A percentile compares a stretch with the other conserved stretches of the same genome.
Conservation (phyloP, 2,797 vertebrate genomes). For the Chelmon rostratus region DNA sequence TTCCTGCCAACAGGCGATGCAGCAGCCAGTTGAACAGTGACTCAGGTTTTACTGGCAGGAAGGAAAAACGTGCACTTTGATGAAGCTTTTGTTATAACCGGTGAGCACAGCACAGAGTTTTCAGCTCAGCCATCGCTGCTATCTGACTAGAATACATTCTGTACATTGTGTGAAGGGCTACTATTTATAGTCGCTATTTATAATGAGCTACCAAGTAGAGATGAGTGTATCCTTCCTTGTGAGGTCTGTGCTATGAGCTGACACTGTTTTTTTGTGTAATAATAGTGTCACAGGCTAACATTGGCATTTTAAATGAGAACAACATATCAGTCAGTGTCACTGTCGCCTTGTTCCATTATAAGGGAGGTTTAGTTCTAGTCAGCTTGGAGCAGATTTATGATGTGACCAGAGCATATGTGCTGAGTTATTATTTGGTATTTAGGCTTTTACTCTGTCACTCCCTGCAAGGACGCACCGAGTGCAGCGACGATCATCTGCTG, state of each 20-base stretch:
- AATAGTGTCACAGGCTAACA: neutral
- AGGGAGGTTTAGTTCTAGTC: conserved; percentile 12
- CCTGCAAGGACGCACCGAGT: neutral
- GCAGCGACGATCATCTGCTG: neutral
- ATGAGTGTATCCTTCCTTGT: neutral
- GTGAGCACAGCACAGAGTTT: conserved; percentile 10
- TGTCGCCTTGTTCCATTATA: neutral
- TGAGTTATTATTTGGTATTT: conserved; percentile 20
- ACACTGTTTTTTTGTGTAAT: neutral
- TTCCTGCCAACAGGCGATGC: conserved; percentile 40
- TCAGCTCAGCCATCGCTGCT: conserved; percentile 1
- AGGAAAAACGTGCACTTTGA: conserved; percentile 38
- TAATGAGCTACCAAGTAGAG: neutral
- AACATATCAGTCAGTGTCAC: neutral
- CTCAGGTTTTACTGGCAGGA: conserved; percentile 61
- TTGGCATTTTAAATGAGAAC: conserved; percentile 8
- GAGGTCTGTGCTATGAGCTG: neutral
- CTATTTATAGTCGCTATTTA: conserved; percentile 28
- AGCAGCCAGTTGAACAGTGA: conserved; percentile 66
- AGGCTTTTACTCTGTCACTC: neutral
- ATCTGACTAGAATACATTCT: conserved; percentile 17
- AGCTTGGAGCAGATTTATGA: conserved; percentile 10
- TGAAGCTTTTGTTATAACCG: conserved; percentile 11
- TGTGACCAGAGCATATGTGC: neutral
- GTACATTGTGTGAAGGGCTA: conserved; percentile 8